Evolutionary conservation across 2,113 vertebrate species (phyloP).

Genomic region (Actenoides lindsayi): DNA sequence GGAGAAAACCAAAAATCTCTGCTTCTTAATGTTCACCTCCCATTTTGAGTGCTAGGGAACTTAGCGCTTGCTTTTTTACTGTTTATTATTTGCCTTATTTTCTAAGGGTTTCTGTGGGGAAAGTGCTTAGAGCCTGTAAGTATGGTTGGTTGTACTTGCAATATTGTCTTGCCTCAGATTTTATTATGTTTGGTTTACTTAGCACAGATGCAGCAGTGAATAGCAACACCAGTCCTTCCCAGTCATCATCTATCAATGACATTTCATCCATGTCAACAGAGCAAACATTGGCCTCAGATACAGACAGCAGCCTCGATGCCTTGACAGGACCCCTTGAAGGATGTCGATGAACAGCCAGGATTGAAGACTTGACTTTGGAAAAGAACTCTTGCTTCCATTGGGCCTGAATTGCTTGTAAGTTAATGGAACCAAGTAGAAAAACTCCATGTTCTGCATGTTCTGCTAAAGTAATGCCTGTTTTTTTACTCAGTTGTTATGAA

Average conservation of each 20-base stretch:
- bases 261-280: conserved; percentile 99
- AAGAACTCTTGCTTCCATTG: conserved; percentile 68
- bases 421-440: conserved; percentile 78
- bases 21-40: neutral
- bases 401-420: conserved; percentile 71
- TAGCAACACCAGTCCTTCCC: conserved; percentile 89
- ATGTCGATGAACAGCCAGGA: conserved; percentile 81
- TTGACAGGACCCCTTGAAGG: conserved; percentile 90
- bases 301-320: conserved; percentile 97
- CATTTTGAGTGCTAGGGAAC: neutral
- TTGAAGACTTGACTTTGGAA: conserved; percentile 45
- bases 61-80: neutral
- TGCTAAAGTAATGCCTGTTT: conserved; percentile 77
- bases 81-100: neutral
- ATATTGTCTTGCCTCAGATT: conserved; percentile 76
- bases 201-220: conserved; percentile 88
- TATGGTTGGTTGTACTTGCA: neutral
- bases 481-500: conserved; percentile 74
- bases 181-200: conserved; percentile 82
- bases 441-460: conserved; percentile 83
- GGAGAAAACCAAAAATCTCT: neutral
- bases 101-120: neutral
- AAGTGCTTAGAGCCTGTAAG: neutral
- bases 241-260: conserved; percentile 97
- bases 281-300: conserved; percentile 98